These are phyloP conservation scores for Scomber japonicus DNA, from an alignment of 2,113 vertebrate species.

Conservation along the genomic window DNA sequence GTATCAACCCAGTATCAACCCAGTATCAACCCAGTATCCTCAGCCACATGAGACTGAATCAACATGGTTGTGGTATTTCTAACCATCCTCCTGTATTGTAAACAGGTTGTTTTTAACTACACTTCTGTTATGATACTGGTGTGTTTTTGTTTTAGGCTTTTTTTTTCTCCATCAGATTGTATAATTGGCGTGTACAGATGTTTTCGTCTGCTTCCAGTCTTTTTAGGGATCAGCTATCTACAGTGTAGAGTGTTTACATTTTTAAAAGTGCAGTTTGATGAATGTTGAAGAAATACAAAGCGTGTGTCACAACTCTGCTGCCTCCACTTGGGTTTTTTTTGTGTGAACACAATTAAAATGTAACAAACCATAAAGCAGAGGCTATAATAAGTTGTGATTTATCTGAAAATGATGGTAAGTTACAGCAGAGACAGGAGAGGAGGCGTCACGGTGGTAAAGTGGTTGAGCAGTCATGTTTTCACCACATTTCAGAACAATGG, in stretches of 20 bases:
- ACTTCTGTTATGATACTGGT: background rate
- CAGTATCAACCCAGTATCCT: background rate
- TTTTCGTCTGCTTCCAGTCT: background rate
- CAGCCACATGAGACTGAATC: too few relatives aligned
- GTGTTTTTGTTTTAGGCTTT: background rate
- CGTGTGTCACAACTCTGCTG: background rate
- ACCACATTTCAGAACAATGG: too few relatives aligned
- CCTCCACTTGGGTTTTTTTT: background rate
- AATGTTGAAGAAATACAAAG: constrained; percentile 44
- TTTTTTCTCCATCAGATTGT: background rate
- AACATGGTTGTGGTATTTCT: background rate
- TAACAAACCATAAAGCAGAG: background rate
- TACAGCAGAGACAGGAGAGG: too few relatives aligned
- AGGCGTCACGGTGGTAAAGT: too few relatives aligned
- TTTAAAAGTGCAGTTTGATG: constrained; percentile 26
- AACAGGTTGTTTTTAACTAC: constrained; percentile 4
- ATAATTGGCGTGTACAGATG: background rate
- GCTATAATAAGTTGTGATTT: background rate
- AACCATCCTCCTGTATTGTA: background rate
- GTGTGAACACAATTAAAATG: constrained; percentile 13
- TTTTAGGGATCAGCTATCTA: constrained; percentile 21
- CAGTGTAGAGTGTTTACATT: constrained; percentile 32
- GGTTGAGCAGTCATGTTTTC: too few relatives aligned
- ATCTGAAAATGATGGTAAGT: background rate
- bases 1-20: too few relatives aligned